A percentile compares a stretch with the other conserved stretches of the same genome.
phyloP scores from a whole-genome alignment of 2,797 vertebrate species.

The Podarcis siculus region DNA sequence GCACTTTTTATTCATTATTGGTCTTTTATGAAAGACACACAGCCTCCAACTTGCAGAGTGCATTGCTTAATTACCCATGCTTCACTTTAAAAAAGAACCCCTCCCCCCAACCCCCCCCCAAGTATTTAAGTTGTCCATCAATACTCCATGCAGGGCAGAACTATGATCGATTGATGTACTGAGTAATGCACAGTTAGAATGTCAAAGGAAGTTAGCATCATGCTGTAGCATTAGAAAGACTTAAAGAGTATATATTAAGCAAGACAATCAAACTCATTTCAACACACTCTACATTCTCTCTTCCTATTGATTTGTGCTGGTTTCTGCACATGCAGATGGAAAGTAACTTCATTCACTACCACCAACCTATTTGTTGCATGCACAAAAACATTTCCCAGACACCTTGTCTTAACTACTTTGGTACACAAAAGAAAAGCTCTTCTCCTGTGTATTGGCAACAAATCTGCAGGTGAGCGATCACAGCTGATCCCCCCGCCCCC shows the following conservation, averaged over 20 bases:
- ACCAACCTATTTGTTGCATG: background rate
- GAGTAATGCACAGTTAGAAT: conserved; percentile 47
- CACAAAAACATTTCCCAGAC: background rate
- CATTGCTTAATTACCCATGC: conserved; percentile 78
- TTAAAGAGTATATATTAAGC: background rate
- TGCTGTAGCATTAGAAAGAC: conserved; percentile 11
- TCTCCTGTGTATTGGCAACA: rapidly evolving
- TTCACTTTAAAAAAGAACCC: conserved; percentile 63
- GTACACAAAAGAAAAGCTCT: background rate
- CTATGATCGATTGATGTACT: conserved; percentile 56
- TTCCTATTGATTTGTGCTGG: conserved; percentile 22
- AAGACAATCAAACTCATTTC: conserved; percentile 38
- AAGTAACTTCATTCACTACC: background rate
- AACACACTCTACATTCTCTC: conserved; percentile 33
- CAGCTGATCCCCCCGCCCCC: background rate
- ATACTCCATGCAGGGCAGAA: conserved; percentile 57
- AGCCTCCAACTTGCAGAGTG: conserved; percentile 69
- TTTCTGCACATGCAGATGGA: rapidly evolving
- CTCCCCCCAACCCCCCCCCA: background rate
- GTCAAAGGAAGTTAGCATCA: conserved; percentile 47
- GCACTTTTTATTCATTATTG: conserved; percentile 79
- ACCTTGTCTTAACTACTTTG: background rate
- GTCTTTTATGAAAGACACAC: conserved; percentile 66
- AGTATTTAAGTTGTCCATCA: conserved; percentile 74
- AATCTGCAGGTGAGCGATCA: rapidly evolving